phyloP scores from a whole-genome alignment of 2,113 vertebrate species.

The Micronisus gabar region DNA sequence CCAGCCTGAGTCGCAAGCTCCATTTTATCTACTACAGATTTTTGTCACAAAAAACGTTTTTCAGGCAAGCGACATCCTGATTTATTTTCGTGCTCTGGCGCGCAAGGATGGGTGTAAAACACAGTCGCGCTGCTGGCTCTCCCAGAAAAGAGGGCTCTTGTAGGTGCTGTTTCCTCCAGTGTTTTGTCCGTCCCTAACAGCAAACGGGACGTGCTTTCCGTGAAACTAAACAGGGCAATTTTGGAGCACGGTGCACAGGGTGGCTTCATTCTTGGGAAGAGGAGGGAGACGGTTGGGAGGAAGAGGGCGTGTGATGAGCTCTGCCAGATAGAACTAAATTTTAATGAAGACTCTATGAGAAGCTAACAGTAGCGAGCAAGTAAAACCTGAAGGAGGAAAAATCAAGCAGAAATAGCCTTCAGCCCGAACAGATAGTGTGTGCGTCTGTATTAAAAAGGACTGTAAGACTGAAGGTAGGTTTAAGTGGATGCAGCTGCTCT shows the following conservation, averaged over 20 bases:
- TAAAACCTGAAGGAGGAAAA: neutral
- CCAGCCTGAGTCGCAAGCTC: neutral
- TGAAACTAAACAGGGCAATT: neutral
- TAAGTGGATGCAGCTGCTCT: neutral
- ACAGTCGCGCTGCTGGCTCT: accelerated
- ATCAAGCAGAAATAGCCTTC: neutral
- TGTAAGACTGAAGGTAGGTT: neutral
- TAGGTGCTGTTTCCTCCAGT: neutral
- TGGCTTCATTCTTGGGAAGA: neutral
- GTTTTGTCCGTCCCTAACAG: neutral
- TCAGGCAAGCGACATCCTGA: neutral
- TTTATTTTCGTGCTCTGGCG: accelerated
- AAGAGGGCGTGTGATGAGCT: neutral
- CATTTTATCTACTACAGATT: neutral
- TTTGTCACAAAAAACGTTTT: neutral
- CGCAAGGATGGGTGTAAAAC: neutral
- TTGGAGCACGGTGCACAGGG: accelerated
- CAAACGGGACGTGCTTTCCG: neutral
- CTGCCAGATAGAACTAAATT: neutral
- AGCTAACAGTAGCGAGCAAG: neutral
- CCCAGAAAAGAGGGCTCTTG: neutral
- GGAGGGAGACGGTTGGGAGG: neutral
- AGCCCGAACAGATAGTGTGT: neutral
- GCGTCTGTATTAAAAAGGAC: neutral
- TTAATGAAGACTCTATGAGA: neutral